phyloP scores from a whole-genome alignment of 2,113 vertebrate species.

The Pandion haliaetus region DNA sequence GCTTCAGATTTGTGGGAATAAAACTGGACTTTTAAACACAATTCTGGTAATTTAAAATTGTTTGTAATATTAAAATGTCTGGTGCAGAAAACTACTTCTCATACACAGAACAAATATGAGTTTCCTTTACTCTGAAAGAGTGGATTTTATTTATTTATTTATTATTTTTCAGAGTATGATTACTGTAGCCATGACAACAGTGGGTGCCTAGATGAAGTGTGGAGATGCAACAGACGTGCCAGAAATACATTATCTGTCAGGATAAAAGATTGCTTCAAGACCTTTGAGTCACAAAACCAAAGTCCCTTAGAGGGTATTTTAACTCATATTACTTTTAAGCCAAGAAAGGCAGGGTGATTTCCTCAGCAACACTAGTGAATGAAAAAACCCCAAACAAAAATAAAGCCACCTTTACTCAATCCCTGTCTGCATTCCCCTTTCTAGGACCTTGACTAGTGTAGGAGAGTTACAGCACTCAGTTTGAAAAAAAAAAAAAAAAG shows the following conservation, averaged over 20 bases:
- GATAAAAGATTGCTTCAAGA: not conserved
- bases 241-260: not conserved
- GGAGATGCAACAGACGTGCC: not conserved
- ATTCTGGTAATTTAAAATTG: not conserved
- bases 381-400: not conserved
- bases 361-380: not conserved
- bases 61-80: not conserved
- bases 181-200: conserved; percentile 22
- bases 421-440: not conserved
- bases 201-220: not conserved
- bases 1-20: not conserved
- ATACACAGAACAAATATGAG: not conserved
- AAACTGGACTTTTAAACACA: not conserved
- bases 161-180: not conserved
- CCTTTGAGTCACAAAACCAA: not conserved
- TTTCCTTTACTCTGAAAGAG: not conserved
- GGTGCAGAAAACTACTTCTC: not conserved
- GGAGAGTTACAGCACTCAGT: rapidly evolving
- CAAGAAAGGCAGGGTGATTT: not conserved
- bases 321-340: not conserved
- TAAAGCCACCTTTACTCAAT: not conserved
- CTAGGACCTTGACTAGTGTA: not conserved
- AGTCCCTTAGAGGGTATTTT: not conserved
- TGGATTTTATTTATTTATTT: not conserved
- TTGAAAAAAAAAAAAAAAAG: not conserved